Evolutionary conservation across 2,113 vertebrate genomes (phyloP).

Genomic region (Malaclemys terrapin): DNA sequence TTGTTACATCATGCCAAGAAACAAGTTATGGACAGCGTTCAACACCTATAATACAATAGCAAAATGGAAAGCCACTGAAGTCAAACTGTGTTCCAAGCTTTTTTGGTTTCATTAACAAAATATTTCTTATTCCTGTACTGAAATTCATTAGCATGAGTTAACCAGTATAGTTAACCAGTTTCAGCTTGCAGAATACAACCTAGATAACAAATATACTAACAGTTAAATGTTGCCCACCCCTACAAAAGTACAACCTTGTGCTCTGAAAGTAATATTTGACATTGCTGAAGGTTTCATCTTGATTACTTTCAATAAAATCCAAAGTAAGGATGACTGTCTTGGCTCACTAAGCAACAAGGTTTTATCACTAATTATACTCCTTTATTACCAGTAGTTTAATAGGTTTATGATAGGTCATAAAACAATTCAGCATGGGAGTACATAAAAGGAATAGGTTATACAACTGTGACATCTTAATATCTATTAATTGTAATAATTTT

Average conservation of each 20-base stretch:
- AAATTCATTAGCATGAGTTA: neutral
- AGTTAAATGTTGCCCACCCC: neutral
- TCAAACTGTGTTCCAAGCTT: neutral
- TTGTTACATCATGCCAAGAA: slow-evolving; percentile 28
- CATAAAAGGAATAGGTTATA: slow-evolving; percentile 88
- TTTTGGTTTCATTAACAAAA: neutral
- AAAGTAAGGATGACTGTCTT: slow-evolving; percentile 89
- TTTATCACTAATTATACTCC: slow-evolving; percentile 95
- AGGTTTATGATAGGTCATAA: slow-evolving; percentile 94
- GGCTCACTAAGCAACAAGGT: slow-evolving; percentile 94
- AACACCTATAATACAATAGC: neutral
- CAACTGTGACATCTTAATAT: slow-evolving; percentile 91
- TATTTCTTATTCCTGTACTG: neutral
- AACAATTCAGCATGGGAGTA: slow-evolving; percentile 89
- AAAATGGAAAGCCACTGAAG: slow-evolving; percentile 37
- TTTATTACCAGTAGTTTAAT: slow-evolving; percentile 95
- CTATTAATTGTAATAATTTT: slow-evolving; percentile 91
- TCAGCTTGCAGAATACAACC: neutral
- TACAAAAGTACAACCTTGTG: slow-evolving; percentile 35
- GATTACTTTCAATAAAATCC: slow-evolving; percentile 85
- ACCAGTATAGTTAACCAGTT: neutral
- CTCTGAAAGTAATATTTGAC: slow-evolving; percentile 76
- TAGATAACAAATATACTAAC: neutral
- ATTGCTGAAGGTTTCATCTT: slow-evolving; percentile 86
- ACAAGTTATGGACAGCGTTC: slow-evolving; percentile 11